Base-by-base conservation (phyloP, 92 coral and sea anemone species). In the Epizoanthus scotinus region DNA sequence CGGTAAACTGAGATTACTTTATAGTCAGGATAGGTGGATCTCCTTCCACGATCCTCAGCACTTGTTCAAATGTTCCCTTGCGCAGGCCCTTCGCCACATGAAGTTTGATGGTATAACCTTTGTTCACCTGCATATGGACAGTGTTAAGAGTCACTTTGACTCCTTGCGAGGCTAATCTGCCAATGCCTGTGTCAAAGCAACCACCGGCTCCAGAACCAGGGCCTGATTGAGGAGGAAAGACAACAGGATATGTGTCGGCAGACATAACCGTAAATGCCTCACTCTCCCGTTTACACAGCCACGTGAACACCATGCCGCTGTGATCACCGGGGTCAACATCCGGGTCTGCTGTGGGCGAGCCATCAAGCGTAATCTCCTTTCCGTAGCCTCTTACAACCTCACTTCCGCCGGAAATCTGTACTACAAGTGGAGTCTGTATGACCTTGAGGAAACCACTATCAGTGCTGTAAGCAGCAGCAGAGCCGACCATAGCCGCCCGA, bases 111-210 rank as follows among this genome's bases (percentile, higher is more conserved):
- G 68, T 73, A 50, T 89, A 92, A 17, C 22, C 44, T 1, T 56
- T 47, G 18, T 72, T 82, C 58, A 87, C 88, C 50, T 19, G 19
- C 97, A 92, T 92, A 12, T 69, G 67, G 5, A 72, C 57, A 6
- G 91, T 92, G 57, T 83, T 42, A 8, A 92, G 77, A 6, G 38
- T n/a, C 3, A 87, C 90, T 14, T 54, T 28, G 14, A 71, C 57
- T 14, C 15, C 15, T 22, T 70, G 78, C 28, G 86, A 61, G 40
- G 60, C 71, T 24, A 92, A 78, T 54, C 84, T 84, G 19, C 93
- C 97, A 79, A 87, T 82, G 36, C 93, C 97, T 12, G 93, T 92
- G 17, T 89, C 94, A 79, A 90, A 92, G 55, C 97, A 92, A 24
- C 97, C 97, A 20, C 97, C 94, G 0, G 50, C 64, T 19, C 88